These are phyloP conservation scores for Lasiurus borealis DNA, from an alignment of 2,113 vertebrate species.

Conservation along the genomic window DNA sequence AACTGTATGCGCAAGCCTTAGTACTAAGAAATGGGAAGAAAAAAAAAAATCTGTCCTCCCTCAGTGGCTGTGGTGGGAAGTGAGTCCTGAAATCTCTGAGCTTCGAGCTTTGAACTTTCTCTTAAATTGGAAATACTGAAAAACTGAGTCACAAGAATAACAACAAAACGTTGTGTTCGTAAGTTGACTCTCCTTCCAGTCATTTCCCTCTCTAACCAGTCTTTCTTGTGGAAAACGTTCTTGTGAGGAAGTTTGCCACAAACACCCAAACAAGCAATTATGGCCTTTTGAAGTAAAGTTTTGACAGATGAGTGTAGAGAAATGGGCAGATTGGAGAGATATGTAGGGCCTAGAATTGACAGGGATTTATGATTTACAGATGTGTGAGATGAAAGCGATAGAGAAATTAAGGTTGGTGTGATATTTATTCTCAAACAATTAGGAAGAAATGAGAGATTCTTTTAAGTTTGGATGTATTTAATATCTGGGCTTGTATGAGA, in stretches of 20 bases:
- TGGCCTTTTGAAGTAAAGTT: not conserved
- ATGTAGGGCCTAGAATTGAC: not conserved
- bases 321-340: not conserved
- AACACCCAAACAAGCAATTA: not conserved
- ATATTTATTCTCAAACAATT: slow-evolving; percentile 11
- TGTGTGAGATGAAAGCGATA: not conserved
- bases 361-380: not conserved
- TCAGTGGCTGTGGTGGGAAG: not conserved
- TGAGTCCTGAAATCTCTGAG: not conserved
- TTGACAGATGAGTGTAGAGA: not conserved
- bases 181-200: not conserved
- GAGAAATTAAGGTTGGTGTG: not conserved
- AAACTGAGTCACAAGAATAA: not conserved
- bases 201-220: not conserved
- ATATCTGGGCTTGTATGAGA: not conserved
- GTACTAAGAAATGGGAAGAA: not conserved
- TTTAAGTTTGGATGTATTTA: not conserved
- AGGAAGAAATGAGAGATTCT: not conserved
- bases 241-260: not conserved
- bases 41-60: not conserved
- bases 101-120: not conserved
- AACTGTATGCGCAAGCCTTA: not conserved
- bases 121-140: not conserved
- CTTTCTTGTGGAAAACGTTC: not conserved
- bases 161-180: not conserved